A percentile compares a stretch with the other conserved stretches of the same genome.
Evolutionary conservation across 1,140 invertebrate genomes (phyloP).

Genomic region (Pomacea maculata): DNA sequence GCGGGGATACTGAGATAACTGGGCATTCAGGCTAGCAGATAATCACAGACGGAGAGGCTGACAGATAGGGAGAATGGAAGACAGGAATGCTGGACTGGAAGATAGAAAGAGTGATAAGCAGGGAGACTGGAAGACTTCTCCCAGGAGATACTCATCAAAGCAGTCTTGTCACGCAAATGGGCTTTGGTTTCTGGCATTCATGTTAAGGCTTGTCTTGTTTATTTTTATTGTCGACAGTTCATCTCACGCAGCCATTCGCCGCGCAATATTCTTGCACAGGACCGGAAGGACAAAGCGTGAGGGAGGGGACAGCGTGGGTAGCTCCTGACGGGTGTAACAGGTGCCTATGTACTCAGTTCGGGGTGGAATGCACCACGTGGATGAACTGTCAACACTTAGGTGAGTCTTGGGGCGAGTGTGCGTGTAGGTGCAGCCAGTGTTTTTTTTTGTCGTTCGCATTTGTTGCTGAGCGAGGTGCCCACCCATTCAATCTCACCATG

Average conservation of each 20-base stretch:
- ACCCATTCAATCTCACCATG: neutral
- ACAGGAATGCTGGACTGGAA: neutral
- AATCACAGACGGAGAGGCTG: no score
- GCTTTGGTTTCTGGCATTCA: no score
- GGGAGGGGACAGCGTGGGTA: constrained; percentile 10
- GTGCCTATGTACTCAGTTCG: constrained; percentile 20
- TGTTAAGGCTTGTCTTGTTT: no score
- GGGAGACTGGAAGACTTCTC: neutral
- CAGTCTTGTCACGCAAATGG: neutral
- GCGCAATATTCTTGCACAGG: no score
- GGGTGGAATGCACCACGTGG: constrained; percentile 9
- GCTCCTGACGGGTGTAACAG: constrained; percentile 18
- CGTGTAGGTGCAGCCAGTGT: neutral
- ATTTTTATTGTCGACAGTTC: no score
- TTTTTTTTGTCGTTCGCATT: no score
- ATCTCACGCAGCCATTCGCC: no score
- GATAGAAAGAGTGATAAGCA: no score
- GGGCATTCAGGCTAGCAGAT: no score
- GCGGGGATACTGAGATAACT: no score
- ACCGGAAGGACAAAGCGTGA: neutral
- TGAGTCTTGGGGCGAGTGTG: neutral
- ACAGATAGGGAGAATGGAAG: neutral
- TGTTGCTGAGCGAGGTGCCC: no score
- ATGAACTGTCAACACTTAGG: constrained; percentile 14
- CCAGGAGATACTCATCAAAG: neutral